Evolutionary conservation across 2,888 invertebrate genomes (phyloP).

Genomic region (Alviniconcha strummeri): DNA sequence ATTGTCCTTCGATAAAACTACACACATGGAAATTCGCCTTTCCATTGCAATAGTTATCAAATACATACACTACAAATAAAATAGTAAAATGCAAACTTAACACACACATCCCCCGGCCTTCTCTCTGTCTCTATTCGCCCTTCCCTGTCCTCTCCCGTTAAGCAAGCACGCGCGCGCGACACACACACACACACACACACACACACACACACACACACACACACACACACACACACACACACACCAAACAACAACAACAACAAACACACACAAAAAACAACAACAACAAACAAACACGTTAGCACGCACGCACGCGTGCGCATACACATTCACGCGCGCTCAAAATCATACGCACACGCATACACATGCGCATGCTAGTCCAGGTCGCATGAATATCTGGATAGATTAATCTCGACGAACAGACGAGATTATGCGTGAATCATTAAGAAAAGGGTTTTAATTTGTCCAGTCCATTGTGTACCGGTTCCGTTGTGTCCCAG

Average conservation of each 20-base stretch:
- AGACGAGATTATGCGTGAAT: too few relatives aligned
- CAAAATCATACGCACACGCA: background rate
- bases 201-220: slow-evolving; percentile 7
- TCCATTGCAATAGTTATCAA: background rate
- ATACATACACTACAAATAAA: background rate
- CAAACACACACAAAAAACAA: background rate
- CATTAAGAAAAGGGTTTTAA: too few relatives aligned
- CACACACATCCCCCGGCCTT: background rate
- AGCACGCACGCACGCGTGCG: background rate
- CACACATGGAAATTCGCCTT: too few relatives aligned
- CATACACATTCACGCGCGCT: background rate
- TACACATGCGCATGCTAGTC: background rate
- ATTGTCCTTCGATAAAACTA: background rate
- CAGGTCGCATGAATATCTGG: too few relatives aligned
- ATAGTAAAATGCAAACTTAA: background rate
- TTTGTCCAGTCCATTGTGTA: too few relatives aligned
- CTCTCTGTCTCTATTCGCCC: background rate
- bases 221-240: background rate
- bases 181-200: slow-evolving; percentile 18
- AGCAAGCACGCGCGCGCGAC: background rate
- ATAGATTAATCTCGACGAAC: too few relatives aligned
- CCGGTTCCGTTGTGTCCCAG: too few relatives aligned
- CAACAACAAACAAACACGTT: background rate
- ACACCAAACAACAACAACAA: background rate
- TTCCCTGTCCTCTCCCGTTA: too few relatives aligned